Evolutionary conservation across 1,140 invertebrate species (phyloP), one percentile per base, ranked within the genome.

Genomic region (Lucilia sericata): DNA sequence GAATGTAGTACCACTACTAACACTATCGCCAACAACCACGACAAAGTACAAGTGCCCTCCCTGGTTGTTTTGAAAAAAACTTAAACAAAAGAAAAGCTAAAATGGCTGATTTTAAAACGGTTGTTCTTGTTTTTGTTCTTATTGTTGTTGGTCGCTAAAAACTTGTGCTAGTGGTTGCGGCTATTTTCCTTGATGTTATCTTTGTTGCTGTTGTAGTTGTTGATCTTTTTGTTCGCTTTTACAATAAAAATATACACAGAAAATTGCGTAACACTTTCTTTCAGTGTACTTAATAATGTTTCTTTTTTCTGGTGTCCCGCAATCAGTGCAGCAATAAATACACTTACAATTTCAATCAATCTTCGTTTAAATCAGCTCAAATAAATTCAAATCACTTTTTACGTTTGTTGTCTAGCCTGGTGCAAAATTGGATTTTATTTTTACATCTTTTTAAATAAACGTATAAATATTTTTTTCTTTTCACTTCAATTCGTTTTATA

Each of bases 211-310:
- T 42, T 42, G 19, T 83, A 36, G 12, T 21, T 42, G 65, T 10
- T 74, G 65, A 83, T 74, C 65, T 83, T 74, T 74, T 65, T 83
- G 74, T 55, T 83, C 82, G 75, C 60, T 82, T 81, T 80, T 70
- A 84, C 78, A 84, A 47, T 13, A 74, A 42, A 74, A 60, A 25
- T 83, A 42, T 42, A 42, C 42, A 42, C 49, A 74, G 17, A 12
- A 21, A 84, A 81, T 84, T 84, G 84, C 84, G 84, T 84, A 84
- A 84, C 81, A 80, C 81, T 82, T 84, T 84, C 81, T 82, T 76
- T 76, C 84, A 84, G 81, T 84, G 80, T 84, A 84, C n/a, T 17
- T 82, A 13, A 30, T 30, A 30, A 25, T 21, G 47, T 76, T 42
- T 42, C 42, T 36, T 34, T 13, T n/a, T 13, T 10, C 30, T 42